phyloP scores from a whole-genome alignment of 2,113 vertebrate genomes.

The Myotis brandtii region DNA sequence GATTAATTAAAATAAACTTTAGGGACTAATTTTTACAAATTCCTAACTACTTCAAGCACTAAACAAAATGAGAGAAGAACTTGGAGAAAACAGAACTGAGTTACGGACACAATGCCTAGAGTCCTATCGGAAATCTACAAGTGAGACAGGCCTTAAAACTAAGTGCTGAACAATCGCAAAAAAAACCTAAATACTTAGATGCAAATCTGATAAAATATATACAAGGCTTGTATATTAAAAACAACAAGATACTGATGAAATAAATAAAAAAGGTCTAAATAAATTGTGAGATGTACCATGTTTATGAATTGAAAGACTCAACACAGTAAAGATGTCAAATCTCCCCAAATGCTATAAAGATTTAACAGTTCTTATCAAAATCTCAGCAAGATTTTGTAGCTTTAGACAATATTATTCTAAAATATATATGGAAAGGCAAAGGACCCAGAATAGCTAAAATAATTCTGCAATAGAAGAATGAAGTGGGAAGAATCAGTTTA shows the following conservation, averaged over 20 bases:
- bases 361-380: constrained; percentile 53
- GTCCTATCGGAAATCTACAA: neutral
- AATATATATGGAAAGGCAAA: constrained; percentile 39
- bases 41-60: constrained; percentile 3
- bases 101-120: neutral
- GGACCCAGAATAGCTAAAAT: neutral
- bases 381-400: constrained; percentile 10
- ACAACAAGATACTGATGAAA: neutral
- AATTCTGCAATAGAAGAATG: constrained; percentile 23
- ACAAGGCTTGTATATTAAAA: neutral
- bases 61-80: constrained; percentile 35
- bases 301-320: constrained; percentile 13
- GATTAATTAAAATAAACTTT: constrained; percentile 46
- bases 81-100: neutral
- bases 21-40: constrained; percentile 12
- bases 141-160: neutral
- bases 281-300: neutral
- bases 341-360: neutral
- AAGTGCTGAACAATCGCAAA: neutral
- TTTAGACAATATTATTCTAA: constrained; percentile 24
- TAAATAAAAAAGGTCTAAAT: neutral
- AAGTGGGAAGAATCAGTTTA: neutral
- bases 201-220: neutral
- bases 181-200: neutral
- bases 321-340: neutral